phyloP scores from a whole-genome alignment of 2,797 vertebrate species.

The Hemitrygon akajei region DNA sequence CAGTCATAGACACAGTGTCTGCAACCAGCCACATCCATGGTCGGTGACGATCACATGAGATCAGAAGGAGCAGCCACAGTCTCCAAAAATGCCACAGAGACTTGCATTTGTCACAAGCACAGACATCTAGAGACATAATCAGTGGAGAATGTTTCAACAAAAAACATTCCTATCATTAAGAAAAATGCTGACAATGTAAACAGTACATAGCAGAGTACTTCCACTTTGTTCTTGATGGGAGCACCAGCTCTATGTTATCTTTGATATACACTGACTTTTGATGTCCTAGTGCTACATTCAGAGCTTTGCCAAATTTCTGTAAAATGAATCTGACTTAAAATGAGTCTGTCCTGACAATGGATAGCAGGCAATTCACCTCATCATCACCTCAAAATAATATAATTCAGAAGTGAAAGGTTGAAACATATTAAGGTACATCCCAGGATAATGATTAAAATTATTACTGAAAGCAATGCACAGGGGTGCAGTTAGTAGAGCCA shows the following conservation, averaged over 20 bases:
- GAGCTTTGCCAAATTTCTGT: not conserved
- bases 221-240: not conserved
- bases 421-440: not conserved
- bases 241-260: not conserved
- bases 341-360: not conserved
- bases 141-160: not conserved
- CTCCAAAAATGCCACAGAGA: constrained; percentile 30
- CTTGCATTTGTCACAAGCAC: constrained; percentile 33
- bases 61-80: constrained; percentile 24
- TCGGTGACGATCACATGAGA: constrained; percentile 33
- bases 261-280: not conserved
- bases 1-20: constrained; percentile 35
- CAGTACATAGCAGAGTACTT: not conserved
- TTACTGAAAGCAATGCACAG: not conserved
- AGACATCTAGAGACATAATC: constrained; percentile 29
- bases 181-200: constrained; percentile 36
- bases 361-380: not conserved
- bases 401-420: not conserved
- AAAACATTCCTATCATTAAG: constrained; percentile 32
- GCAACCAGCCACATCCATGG: not conserved
- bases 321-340: not conserved
- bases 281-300: not conserved
- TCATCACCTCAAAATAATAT: not conserved
- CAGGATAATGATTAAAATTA: not conserved
- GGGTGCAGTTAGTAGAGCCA: no score